A percentile compares a stretch with the other conserved stretches of the same genome.
Conservation (phyloP, 2,888 invertebrate species). For the Harpalus rubripes region DNA sequence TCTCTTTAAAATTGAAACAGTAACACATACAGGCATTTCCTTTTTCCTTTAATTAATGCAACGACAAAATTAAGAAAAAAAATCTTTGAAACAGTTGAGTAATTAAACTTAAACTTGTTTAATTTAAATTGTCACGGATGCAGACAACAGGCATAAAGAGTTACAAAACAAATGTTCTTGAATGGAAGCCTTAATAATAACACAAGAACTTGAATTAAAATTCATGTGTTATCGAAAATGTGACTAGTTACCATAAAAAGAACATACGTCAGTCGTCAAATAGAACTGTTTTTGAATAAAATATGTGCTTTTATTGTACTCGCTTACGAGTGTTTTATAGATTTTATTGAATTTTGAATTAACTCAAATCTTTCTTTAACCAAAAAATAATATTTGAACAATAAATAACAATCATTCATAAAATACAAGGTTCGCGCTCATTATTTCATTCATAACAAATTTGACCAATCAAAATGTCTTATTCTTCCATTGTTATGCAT, state of each 20-base stretch:
- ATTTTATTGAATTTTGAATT: too few relatives aligned
- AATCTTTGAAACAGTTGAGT: constrained; percentile 11
- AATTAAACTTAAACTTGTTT: constrained; percentile 40
- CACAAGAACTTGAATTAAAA: not conserved
- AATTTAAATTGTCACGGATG: constrained; percentile 25
- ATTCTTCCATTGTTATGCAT: too few relatives aligned
- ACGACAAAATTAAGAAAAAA: constrained; percentile 20
- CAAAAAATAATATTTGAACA: too few relatives aligned
- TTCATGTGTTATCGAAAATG: not conserved
- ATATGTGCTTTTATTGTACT: not conserved
- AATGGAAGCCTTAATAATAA: not conserved
- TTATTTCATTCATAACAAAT: too few relatives aligned
- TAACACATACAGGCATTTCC: constrained; percentile 5
- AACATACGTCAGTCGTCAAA: not conserved
- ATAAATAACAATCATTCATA: too few relatives aligned
- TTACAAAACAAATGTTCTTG: not conserved
- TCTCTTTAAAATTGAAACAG: not conserved
- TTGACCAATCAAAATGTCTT: too few relatives aligned
- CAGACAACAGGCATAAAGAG: not conserved
- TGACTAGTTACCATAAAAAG: not conserved
- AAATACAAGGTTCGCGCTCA: too few relatives aligned
- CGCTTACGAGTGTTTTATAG: not conserved
- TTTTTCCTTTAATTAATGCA: constrained; percentile 14
- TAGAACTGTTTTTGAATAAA: not conserved
- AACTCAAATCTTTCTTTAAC: too few relatives aligned